Conservation (phyloP, 1,140 invertebrate genomes). For the Batillaria attramentaria region DNA sequence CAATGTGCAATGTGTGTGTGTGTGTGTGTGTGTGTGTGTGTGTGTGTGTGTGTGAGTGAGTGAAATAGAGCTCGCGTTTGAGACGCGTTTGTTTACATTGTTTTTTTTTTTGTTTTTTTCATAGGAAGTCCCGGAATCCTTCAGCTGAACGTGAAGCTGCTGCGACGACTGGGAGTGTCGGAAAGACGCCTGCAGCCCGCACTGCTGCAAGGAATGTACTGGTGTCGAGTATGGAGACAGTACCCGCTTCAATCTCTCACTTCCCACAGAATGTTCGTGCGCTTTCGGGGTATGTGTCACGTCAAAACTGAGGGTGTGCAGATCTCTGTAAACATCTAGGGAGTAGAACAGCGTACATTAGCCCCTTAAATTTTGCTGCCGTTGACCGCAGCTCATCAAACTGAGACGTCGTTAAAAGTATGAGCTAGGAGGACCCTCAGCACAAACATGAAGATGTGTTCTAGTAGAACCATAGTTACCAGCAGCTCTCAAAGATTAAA, state of each 20-base stretch:
- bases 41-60: neutral
- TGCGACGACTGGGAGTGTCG: slow-evolving; percentile 23
- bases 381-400: too few relatives aligned
- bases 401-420: too few relatives aligned
- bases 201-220: slow-evolving; percentile 53
- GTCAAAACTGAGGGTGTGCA: too few relatives aligned
- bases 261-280: slow-evolving; percentile 45
- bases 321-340: too few relatives aligned
- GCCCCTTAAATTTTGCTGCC: too few relatives aligned
- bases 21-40: slow-evolving; percentile 4
- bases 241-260: slow-evolving; percentile 37
- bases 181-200: slow-evolving; percentile 26
- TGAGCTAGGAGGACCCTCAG: too few relatives aligned
- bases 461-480: too few relatives aligned
- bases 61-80: neutral
- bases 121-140: slow-evolving; percentile 29
- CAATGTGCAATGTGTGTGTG: neutral
- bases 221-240: slow-evolving; percentile 51
- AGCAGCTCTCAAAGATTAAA: too few relatives aligned
- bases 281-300: slow-evolving; percentile 43
- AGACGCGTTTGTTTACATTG: neutral
- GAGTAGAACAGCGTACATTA: too few relatives aligned
- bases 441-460: too few relatives aligned
- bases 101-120: neutral
- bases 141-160: slow-evolving; percentile 6